Conservation (phyloP, 2,888 invertebrate species). For the Meteorus cinctellus region DNA sequence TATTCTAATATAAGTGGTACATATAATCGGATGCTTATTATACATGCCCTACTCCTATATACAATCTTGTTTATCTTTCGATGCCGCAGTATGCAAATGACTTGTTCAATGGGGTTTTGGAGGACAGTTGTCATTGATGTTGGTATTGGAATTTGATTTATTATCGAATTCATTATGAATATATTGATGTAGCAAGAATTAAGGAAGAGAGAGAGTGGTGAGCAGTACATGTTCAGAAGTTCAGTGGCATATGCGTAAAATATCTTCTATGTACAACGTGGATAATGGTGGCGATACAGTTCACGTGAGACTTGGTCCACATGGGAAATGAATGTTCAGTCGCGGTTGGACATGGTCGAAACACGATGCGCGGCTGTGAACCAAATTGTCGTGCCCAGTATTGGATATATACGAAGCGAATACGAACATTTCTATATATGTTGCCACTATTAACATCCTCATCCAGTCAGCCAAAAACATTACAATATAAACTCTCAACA, state of each 20-base stretch:
- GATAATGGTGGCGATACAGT: slow-evolving; percentile 39
- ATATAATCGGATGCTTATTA: no score
- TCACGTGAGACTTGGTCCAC: slow-evolving; percentile 72
- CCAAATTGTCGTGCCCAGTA: slow-evolving; percentile 34
- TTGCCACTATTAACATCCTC: neutral
- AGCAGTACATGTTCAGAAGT: slow-evolving; percentile 33
- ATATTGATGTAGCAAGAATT: slow-evolving; percentile 42
- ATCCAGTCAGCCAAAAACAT: neutral
- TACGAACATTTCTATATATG: slow-evolving; percentile 15
- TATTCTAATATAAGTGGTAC: no score
- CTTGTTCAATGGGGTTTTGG: no score
- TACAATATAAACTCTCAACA: neutral
- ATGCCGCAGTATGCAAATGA: no score
- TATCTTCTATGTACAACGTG: slow-evolving; percentile 20
- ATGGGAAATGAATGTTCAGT: slow-evolving; percentile 73
- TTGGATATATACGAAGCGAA: slow-evolving; percentile 5
- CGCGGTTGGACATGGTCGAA: slow-evolving; percentile 65
- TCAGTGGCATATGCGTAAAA: slow-evolving; percentile 38
- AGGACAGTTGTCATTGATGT: no score
- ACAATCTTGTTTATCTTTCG: no score
- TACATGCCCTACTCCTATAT: no score
- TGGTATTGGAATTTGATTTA: neutral
- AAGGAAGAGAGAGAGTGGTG: slow-evolving; percentile 39
- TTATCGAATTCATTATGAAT: no score
- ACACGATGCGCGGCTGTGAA: slow-evolving; percentile 29